Evolutionary conservation across 2,797 vertebrate species (phyloP).

Genomic region (Thaleichthys pacificus): DNA sequence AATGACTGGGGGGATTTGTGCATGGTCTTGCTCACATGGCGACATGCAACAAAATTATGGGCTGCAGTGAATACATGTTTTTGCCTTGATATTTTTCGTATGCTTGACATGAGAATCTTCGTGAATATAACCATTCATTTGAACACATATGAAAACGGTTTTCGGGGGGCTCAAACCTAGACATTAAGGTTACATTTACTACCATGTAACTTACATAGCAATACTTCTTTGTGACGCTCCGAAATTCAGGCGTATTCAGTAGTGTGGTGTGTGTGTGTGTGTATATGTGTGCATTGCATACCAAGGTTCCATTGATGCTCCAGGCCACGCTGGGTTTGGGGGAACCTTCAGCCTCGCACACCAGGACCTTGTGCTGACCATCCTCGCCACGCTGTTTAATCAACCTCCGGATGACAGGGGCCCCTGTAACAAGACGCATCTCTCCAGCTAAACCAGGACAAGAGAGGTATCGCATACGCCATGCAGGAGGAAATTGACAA

Average conservation of each 20-base stretch:
- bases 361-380: constrained; percentile 82
- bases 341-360: constrained; percentile 89
- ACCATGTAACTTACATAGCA: not conserved
- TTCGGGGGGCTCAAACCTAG: not conserved
- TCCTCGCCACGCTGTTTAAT: constrained; percentile 75
- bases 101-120: too few relatives aligned
- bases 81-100: not conserved
- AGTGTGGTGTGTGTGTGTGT: constrained; percentile 11
- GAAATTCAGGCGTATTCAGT: too few relatives aligned
- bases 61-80: not conserved
- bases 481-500: not conserved
- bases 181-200: not conserved
- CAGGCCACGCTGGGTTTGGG: constrained; percentile 91
- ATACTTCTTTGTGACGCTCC: too few relatives aligned
- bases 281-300: constrained; percentile 46
- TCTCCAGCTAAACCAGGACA: constrained; percentile 28
- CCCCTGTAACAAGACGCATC: constrained; percentile 73
- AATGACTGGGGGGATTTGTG: constrained; percentile 1
- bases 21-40: not conserved
- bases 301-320: constrained; percentile 82
- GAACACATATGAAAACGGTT: not conserved
- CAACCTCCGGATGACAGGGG: constrained; percentile 84
- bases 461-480: constrained; percentile 20
- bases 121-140: too few relatives aligned
- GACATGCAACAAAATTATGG: not conserved